phyloP scores from a whole-genome alignment of 2,888 invertebrate species.

The Synanthedon vespiformis region DNA sequence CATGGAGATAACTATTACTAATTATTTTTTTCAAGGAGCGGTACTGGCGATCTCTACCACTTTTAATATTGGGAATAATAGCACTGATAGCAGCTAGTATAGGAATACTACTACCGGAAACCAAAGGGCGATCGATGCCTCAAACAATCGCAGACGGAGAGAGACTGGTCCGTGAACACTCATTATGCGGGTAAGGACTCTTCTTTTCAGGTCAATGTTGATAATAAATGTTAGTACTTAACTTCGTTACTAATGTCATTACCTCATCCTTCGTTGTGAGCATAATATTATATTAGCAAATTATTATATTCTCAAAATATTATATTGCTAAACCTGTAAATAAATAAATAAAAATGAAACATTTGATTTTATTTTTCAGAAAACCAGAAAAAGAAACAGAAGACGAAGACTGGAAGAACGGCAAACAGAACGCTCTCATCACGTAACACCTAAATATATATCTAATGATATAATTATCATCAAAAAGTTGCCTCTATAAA shows the following conservation, averaged over 20 bases:
- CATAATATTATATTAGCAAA: too few species aligned
- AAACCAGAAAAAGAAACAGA: slow-evolving; percentile 14
- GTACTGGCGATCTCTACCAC: slow-evolving; percentile 38
- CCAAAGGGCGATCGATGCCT: slow-evolving; percentile 46
- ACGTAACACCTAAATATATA: slow-evolving; percentile 8
- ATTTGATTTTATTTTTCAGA: slow-evolving; percentile 8
- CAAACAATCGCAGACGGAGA: slow-evolving; percentile 53
- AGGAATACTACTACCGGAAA: slow-evolving; percentile 42
- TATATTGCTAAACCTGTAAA: too few species aligned
- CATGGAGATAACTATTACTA: not conserved
- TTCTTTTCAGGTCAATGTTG: too few species aligned
- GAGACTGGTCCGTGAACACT: slow-evolving; percentile 31
- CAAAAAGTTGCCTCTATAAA: too few species aligned
- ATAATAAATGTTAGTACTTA: too few species aligned
- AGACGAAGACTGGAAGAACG: slow-evolving; percentile 8
- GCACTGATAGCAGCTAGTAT: slow-evolving; percentile 29
- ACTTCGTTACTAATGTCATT: too few species aligned
- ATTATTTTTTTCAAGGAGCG: slow-evolving; percentile 30
- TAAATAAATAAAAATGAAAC: too few species aligned
- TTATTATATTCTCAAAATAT: too few species aligned
- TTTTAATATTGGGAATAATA: slow-evolving; percentile 35
- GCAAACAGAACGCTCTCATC: slow-evolving; percentile 15
- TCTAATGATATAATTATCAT: too few species aligned
- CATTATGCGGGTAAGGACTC: slow-evolving; percentile 32
- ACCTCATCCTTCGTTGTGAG: too few species aligned